phyloP scores from a whole-genome alignment of 2,888 invertebrate genomes.

The Campoplex nolae region DNA sequence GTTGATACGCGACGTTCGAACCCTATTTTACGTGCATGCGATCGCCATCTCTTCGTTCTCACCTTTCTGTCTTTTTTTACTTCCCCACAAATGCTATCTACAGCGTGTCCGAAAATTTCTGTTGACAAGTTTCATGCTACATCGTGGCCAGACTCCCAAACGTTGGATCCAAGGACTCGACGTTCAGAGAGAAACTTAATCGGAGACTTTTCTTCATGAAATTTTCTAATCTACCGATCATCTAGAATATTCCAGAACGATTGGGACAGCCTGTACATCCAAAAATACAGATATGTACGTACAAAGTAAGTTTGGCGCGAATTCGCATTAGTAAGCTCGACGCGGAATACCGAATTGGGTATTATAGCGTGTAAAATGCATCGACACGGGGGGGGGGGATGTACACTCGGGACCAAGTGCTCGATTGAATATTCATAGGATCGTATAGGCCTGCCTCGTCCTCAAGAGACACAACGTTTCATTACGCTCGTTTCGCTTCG shows the following conservation, averaged over 20 bases:
- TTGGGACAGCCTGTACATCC: neutral
- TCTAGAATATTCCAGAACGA: neutral
- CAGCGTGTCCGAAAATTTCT: neutral
- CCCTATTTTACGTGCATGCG: slow-evolving; percentile 27
- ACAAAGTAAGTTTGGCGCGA: slow-evolving; percentile 8
- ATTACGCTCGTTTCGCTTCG: slow-evolving; percentile 66
- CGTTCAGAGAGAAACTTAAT: too few relatives aligned
- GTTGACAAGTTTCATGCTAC: neutral
- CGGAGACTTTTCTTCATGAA: neutral
- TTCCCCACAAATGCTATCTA: neutral
- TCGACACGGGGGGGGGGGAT: neutral
- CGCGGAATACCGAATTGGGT: slow-evolving; percentile 60
- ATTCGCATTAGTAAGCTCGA: slow-evolving; percentile 48
- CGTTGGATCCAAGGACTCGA: too few relatives aligned
- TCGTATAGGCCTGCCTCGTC: slow-evolving; percentile 43
- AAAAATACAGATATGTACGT: neutral
- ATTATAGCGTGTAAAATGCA: slow-evolving; percentile 58
- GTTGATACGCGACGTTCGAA: slow-evolving; percentile 32
- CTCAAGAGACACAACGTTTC: slow-evolving; percentile 61
- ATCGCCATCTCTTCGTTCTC: slow-evolving; percentile 39
- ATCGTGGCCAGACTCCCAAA: too few relatives aligned
- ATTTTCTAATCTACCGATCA: neutral
- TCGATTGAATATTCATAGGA: slow-evolving; percentile 67
- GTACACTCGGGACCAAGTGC: slow-evolving; percentile 14
- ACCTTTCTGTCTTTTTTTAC: neutral